phyloP scores from a whole-genome alignment of 2,888 invertebrate genomes.

The Alloplasta piceator region DNA sequence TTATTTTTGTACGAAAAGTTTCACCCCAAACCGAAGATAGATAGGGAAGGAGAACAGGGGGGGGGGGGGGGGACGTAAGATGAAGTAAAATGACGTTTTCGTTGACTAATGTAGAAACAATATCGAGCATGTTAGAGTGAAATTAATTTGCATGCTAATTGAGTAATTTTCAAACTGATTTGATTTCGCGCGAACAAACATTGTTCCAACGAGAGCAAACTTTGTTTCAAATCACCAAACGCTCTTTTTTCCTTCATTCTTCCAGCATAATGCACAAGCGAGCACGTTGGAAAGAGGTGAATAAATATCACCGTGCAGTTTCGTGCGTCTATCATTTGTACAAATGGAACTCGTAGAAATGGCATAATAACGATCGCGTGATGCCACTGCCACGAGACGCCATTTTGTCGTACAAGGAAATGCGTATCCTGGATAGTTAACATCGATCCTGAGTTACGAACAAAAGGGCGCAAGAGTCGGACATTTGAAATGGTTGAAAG shows the following conservation, averaged over 20 bases:
- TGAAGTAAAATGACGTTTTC: no score
- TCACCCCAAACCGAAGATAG: no score
- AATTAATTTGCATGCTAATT: neutral
- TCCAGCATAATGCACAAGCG: neutral
- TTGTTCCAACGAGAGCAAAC: neutral
- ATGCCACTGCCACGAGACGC: conserved; percentile 17
- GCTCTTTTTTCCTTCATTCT: neutral
- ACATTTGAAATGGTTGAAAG: no score
- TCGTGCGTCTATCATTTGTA: neutral
- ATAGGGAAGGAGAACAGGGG: no score
- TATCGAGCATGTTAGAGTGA: neutral
- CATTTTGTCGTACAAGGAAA: conserved; percentile 27
- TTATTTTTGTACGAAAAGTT: neutral
- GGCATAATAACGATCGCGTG: conserved; percentile 56
- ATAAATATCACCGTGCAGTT: conserved; percentile 18
- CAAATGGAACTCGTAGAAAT: conserved; percentile 48
- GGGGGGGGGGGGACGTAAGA: no score
- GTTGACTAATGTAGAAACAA: no score
- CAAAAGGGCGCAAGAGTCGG: no score
- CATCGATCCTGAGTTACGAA: no score
- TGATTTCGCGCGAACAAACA: neutral
- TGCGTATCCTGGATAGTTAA: neutral
- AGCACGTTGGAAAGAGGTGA: conserved; percentile 6
- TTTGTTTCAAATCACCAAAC: neutral
- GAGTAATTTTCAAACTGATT: neutral